phyloP scores from a whole-genome alignment of 1,140 invertebrate genomes.

The Magallana angulata region DNA sequence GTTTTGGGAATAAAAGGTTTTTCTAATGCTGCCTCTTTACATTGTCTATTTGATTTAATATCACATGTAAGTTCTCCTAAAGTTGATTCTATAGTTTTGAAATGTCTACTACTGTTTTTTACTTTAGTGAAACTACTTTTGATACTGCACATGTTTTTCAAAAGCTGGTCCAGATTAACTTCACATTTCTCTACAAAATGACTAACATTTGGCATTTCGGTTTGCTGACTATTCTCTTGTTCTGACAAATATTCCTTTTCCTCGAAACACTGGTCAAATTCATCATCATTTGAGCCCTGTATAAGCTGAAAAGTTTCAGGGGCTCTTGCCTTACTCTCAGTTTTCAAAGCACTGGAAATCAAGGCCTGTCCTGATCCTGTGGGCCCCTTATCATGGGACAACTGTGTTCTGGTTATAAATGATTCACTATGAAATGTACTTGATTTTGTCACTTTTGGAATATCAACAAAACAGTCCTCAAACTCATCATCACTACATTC shows the following conservation, averaged over 20 bases:
- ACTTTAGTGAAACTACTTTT: not conserved
- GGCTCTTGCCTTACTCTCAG: too few species aligned
- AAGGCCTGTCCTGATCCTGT: too few species aligned
- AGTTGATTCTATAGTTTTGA: conserved; percentile 17
- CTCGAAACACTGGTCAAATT: conserved; percentile 2
- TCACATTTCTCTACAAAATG: not conserved
- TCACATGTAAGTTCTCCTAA: not conserved
- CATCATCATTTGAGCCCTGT: not conserved
- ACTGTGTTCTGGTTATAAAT: not conserved
- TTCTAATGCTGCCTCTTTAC: not conserved
- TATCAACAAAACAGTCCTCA: not conserved
- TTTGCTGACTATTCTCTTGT: not conserved
- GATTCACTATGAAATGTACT: not conserved
- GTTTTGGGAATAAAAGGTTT: not conserved
- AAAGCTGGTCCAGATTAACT: not conserved
- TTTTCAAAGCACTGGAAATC: too few species aligned
- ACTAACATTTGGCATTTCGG: not conserved
- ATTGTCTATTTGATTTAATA: not conserved
- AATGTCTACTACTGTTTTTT: not conserved
- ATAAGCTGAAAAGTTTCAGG: too few species aligned
- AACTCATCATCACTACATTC: not conserved
- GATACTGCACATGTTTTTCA: not conserved
- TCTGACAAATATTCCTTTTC: too few species aligned
- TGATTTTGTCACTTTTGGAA: not conserved
- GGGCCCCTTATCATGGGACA: not conserved